Evolutionary conservation across 2,888 invertebrate genomes (phyloP).

Genomic region (Stenichneumon culpator): DNA sequence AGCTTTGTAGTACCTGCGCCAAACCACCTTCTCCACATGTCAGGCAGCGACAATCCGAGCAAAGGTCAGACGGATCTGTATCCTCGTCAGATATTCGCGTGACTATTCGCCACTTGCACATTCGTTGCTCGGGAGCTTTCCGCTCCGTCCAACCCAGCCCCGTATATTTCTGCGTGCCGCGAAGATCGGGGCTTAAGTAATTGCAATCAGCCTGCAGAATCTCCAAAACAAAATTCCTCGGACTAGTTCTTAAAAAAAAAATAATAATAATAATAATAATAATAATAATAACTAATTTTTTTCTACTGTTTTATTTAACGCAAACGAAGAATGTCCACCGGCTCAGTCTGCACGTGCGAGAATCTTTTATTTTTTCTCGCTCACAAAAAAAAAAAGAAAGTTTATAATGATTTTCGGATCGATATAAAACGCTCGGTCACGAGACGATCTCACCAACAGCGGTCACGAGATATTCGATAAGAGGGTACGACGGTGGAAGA

Average conservation of each 20-base stretch:
- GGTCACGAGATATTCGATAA: slow-evolving; percentile 42
- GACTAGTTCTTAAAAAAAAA: not conserved
- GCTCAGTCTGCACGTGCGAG: not conserved
- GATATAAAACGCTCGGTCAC: slow-evolving; percentile 33
- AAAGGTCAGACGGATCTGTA: slow-evolving; percentile 62
- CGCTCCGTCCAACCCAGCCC: slow-evolving; percentile 13
- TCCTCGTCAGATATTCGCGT: slow-evolving; percentile 61
- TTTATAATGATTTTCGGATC: slow-evolving; percentile 35
- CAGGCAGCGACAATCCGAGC: slow-evolving; percentile 57
- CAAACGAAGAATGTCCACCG: slow-evolving; percentile 6
- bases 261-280: no score
- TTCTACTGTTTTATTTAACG: slow-evolving; percentile 1
- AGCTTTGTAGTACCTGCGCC: slow-evolving; percentile 65
- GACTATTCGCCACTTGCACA: slow-evolving; percentile 55
- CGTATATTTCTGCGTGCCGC: not conserved
- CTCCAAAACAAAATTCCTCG: slow-evolving; percentile 3
- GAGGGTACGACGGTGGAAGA: slow-evolving; percentile 12
- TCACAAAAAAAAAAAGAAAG: not conserved
- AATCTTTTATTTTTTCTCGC: not conserved
- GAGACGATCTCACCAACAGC: slow-evolving; percentile 26
- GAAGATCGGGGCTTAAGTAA: slow-evolving; percentile 16
- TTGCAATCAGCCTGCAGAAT: not conserved
- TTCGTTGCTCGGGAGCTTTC: slow-evolving; percentile 31
- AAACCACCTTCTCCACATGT: slow-evolving; percentile 74
- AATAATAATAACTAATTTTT: slow-evolving; percentile 8